These are phyloP conservation scores for Mustelus asterias DNA, from an alignment of 2,113 vertebrate genomes.

Conservation along the genomic window DNA sequence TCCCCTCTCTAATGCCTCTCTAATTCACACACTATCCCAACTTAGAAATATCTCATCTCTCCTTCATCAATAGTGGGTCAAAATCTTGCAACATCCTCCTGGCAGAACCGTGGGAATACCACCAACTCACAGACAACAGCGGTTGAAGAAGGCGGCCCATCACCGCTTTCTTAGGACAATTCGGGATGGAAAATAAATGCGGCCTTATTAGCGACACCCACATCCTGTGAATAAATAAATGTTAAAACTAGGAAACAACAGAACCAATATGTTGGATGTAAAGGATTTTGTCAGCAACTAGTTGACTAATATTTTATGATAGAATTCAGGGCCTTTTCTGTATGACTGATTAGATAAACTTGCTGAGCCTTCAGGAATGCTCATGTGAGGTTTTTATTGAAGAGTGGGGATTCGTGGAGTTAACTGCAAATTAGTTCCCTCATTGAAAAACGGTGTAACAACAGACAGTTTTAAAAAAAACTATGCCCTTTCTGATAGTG, in stretches of 20 bases:
- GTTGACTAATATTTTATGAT: background rate
- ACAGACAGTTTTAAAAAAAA: background rate
- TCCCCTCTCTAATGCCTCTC: no score
- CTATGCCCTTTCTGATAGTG: background rate
- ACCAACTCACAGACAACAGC: background rate
- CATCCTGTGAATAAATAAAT: background rate
- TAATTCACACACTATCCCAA: no score
- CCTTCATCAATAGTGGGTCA: no score
- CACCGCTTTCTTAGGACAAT: background rate
- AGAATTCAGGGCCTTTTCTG: background rate
- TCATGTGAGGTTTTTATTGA: background rate
- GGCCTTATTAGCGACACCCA: background rate
- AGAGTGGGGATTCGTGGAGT: background rate
- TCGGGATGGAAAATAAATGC: background rate
- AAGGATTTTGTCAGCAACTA: background rate
- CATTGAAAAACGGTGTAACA: background rate
- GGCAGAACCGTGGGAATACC: background rate
- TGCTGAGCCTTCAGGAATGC: background rate
- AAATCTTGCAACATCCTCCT: no score
- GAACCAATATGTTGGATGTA: background rate
- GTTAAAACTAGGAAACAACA: background rate
- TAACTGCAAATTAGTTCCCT: background rate
- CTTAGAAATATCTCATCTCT: no score
- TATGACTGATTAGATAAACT: background rate
- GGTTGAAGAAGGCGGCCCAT: background rate